Percentiles rank a stretch among this genome's conserved stretches.
Conservation (phyloP, 2,888 invertebrate species). For the Nemurella pictetii region DNA sequence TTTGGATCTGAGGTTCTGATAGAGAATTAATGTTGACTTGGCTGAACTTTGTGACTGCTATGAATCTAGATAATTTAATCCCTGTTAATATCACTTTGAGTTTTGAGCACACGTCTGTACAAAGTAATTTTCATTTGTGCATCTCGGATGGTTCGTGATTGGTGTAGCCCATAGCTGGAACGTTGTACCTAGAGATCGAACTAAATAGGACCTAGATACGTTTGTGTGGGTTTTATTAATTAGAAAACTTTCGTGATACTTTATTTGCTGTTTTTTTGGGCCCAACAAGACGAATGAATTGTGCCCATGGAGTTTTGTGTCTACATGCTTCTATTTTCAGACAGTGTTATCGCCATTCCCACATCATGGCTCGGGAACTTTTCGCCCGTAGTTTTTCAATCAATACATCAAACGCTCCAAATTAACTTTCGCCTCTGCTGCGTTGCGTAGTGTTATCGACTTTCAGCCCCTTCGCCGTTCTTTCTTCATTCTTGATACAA, state of each 20-base stretch:
- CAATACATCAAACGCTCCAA: neutral
- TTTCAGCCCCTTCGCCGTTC: neutral
- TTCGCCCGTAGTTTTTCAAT: neutral
- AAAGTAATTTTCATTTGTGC: too few relatives aligned
- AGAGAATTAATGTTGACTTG: neutral
- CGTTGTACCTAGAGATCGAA: neutral
- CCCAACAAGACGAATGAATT: neutral
- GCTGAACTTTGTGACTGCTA: neutral
- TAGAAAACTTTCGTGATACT: neutral
- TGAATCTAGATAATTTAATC: neutral
- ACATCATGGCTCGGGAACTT: neutral
- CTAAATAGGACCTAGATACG: neutral
- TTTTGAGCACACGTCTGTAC: too few relatives aligned
- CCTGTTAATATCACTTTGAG: too few relatives aligned
- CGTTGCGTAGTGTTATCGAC: too few relatives aligned
- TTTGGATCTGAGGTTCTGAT: neutral
- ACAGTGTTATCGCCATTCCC: neutral
- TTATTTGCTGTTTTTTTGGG: neutral
- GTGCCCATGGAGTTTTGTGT: neutral
- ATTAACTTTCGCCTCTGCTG: too few relatives aligned
- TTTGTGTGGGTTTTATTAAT: neutral
- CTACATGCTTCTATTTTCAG: neutral
- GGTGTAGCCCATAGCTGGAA: neutral
- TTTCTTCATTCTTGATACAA: too few relatives aligned
- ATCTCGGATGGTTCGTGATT: neutral